Evolutionary conservation across 2,888 invertebrate species (phyloP), one percentile per base, ranked within the genome.

Genomic region (Operophtera brumata): DNA sequence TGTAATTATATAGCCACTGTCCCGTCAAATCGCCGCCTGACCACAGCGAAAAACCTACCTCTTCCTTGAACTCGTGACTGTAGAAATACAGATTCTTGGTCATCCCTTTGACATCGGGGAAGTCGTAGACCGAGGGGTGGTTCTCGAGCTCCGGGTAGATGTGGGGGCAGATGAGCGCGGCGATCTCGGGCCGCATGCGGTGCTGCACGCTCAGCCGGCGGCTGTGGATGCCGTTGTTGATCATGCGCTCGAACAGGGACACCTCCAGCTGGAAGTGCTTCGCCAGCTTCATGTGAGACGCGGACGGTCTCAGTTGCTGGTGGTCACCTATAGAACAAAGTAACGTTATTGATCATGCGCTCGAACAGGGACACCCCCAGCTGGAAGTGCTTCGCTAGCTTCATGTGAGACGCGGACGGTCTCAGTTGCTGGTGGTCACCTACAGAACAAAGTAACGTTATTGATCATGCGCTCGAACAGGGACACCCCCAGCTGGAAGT

Each of bases 161-260:
- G 37, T 92, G 84, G 0, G 95, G 95, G 10, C 92, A 90, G 32
- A 94, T 86, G 2, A 94, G 82, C 39, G 80, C 77, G 62, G 85
- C 71, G 69, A 86, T 64, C 61, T 86, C 84, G 0, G 94, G 94
- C 11, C 95, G 91, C 96, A 96, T 96, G 55, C 96, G 91, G 78
- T 96, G 95, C 75, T 97, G 97, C 6, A 92, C 91, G 57, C 88
- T 80, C 10, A 96, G 81, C 6, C 88, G 84, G n/a, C 91, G 86
- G 64, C 91, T 93, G 50, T 92, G 91, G 12, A 94, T 82, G 0
- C 92, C 90, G 72, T 95, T 94, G 25, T 84, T 90, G 13, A 96
- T 91, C 91, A 96, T 92, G 35, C 96, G 91, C 78, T 97, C 96
- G 80, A 96, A 96, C 46, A 97, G 84, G 0, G 96, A 96, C 28